Evolutionary conservation across 2,113 vertebrate species (phyloP).

Genomic region (Mesembrinibis cayennensis): DNA sequence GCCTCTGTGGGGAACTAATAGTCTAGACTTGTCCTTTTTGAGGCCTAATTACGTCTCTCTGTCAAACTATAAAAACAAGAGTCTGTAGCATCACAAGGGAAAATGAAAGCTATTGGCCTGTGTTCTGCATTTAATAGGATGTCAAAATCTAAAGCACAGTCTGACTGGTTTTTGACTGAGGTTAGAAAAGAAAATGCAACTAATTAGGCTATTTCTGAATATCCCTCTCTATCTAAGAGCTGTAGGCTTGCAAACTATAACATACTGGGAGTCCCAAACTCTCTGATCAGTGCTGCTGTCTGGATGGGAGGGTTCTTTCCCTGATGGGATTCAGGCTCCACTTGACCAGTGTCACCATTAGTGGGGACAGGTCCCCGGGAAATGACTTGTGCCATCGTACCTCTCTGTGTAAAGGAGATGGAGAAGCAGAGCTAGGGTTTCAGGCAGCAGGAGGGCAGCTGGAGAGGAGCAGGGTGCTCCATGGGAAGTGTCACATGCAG

Average conservation of each 20-base stretch:
- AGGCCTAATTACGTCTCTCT: conserved; percentile 69
- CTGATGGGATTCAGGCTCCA: background rate
- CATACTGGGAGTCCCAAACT: conserved; percentile 30
- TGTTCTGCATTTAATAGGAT: conserved; percentile 68
- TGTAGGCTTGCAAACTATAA: conserved; percentile 28
- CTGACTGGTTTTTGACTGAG: conserved; percentile 60
- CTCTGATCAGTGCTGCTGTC: background rate
- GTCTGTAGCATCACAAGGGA: conserved; percentile 52
- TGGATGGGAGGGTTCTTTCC: background rate
- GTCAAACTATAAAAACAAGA: conserved; percentile 54
- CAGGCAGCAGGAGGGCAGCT: background rate
- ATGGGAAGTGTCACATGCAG: background rate
- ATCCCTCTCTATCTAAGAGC: conserved; percentile 17
- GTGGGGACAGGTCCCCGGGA: background rate
- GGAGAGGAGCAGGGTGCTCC: background rate
- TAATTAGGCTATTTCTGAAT: conserved; percentile 58
- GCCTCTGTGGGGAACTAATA: conserved; percentile 34
- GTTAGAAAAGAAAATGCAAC: conserved; percentile 60
- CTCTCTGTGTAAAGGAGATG: background rate
- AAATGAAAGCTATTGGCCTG: conserved; percentile 61
- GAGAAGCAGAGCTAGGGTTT: background rate
- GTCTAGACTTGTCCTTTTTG: conserved; percentile 59
- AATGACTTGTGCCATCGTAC: background rate
- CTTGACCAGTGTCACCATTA: background rate
- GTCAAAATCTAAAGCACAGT: conserved; percentile 60